These are phyloP conservation scores for Scaptomyza hsui DNA, from an alignment of 1,140 invertebrate species.

Conservation along the genomic window DNA sequence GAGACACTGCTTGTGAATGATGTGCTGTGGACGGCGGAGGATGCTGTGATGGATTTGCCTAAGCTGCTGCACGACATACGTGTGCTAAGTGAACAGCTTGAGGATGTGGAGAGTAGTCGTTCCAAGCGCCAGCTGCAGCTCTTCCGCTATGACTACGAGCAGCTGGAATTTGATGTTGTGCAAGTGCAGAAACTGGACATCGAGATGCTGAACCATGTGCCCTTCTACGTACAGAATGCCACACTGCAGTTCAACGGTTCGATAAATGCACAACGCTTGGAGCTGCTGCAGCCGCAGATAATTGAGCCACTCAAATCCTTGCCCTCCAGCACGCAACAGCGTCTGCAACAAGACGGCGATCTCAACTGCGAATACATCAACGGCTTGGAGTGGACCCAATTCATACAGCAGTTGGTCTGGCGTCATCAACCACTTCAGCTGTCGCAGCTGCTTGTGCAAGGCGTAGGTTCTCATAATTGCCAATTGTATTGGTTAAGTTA, in stretches of 20 bases:
- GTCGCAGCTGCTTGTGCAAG: conserved; percentile 79
- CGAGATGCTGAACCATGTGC: conserved; percentile 56
- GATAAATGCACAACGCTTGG: conserved; percentile 53
- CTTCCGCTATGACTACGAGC: conserved; percentile 48
- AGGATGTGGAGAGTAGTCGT: not conserved
- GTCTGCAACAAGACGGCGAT: conserved; percentile 43
- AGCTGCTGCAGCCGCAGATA: conserved; percentile 34
- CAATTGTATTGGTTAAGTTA: not conserved
- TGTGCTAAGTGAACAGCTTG: conserved; percentile 31
- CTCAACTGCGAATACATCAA: conserved; percentile 75
- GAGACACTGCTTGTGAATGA: conserved; percentile 60
- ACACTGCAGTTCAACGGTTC: conserved; percentile 54
- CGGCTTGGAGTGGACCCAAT: conserved; percentile 71
- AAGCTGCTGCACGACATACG: conserved; percentile 57
- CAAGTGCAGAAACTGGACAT: conserved; percentile 47
- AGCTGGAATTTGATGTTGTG: conserved; percentile 61
- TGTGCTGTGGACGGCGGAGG: conserved; percentile 51
- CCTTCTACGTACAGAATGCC: conserved; percentile 66
- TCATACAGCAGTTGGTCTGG: conserved; percentile 82
- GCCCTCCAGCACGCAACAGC: conserved; percentile 30
- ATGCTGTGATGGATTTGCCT: conserved; percentile 47
- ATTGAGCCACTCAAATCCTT: conserved; percentile 10
- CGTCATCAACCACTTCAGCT: conserved; percentile 76
- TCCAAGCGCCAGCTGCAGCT: conserved; percentile 49
- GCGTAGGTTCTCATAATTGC: conserved; percentile 76